A percentile compares a stretch with the other conserved stretches of the same genome.
These are phyloP conservation scores for Hirtodrosophila alboralis DNA, from an alignment of 2,888 invertebrate genomes.

Conservation along the genomic window DNA sequence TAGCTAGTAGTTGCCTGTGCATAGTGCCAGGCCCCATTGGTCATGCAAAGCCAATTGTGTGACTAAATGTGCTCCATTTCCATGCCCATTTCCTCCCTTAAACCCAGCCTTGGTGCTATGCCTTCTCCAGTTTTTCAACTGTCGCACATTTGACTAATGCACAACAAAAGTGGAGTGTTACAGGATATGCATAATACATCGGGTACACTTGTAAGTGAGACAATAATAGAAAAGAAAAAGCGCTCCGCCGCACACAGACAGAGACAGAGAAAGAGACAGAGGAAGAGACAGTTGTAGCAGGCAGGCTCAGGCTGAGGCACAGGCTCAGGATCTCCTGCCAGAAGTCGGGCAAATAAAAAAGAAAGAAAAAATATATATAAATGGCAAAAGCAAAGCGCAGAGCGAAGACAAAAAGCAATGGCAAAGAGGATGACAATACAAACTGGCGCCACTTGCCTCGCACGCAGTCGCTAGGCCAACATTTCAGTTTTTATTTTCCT, in stretches of 20 bases:
- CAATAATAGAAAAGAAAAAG: constrained; percentile 79
- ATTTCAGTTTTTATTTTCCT: constrained; percentile 40
- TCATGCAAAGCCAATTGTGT: constrained; percentile 72
- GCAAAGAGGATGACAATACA: constrained; percentile 78
- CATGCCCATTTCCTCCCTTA: constrained; percentile 38
- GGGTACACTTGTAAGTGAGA: constrained; percentile 79
- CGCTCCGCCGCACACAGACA: constrained; percentile 51
- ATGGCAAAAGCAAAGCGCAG: constrained; percentile 47
- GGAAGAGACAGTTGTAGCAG: constrained; percentile 20
- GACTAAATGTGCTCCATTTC: constrained; percentile 67
- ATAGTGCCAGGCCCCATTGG: constrained; percentile 30
- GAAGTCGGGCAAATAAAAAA: constrained; percentile 12
- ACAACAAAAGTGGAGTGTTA: constrained; percentile 80
- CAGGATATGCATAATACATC: constrained; percentile 81
- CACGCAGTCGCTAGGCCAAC: constrained; percentile 78
- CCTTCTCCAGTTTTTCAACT: constrained; percentile 52
- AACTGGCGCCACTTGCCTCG: constrained; percentile 72
- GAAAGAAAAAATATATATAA: constrained; percentile 12
- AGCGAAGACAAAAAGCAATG: constrained; percentile 56
- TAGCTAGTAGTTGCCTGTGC: constrained; percentile 14
- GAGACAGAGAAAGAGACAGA: constrained; percentile 10
- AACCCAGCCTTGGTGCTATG: neutral
- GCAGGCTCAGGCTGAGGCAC: neutral
- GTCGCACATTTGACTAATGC: constrained; percentile 80
- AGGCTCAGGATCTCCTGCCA: constrained; percentile 8